Base-by-base conservation (phyloP, 1,140 invertebrate genomes). In the Ephestia elutella region DNA sequence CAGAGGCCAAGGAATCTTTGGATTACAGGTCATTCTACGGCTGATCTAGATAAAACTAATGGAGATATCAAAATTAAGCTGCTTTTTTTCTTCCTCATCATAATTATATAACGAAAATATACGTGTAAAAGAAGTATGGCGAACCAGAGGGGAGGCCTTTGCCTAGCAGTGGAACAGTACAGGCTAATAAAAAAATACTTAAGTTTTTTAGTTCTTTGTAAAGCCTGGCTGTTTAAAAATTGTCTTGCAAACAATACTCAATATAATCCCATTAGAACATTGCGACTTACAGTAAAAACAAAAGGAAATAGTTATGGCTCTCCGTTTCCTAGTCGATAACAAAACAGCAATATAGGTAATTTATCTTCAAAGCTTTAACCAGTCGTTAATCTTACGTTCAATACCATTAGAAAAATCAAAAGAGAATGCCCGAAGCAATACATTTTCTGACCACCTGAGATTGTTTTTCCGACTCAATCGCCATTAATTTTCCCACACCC, bases 401-500 rank as follows among this genome's bases (percentile, higher is more conserved):
- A 44, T 44, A 15, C 38, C 38, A 44, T 44, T 44, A 44, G 38
- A 44, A 44, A 44, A 44, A 44, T 44, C 38, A 44, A 44, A 44
- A 44, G 30, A 44, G 38, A 44, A 44, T 15, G 38, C 38, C 38
- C n/a, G 13, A 5, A 8, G 38, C 38, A 44, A 44, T 44, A 44
- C 38, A 44, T 44, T 44, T 35, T 44, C 38, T 44, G 38, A 15
- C 38, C 38, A 44, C 38, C 38, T 44, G 38, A 44, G 38, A 44
- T 44, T 44, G 38, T 44, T 44, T 44, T 44, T 44, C 38, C 38
- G 38, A 15, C 38, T 44, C 38, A 44, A 44, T 44, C n/a, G 5
- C 38, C 74, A 82, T 78, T 78, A 78, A 78, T 73, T 70, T 70
- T 62, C 68, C 70, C 73, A 69, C 72, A 71, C 76, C 77, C 73